These are phyloP conservation scores for Pedetes capensis DNA, from an alignment of 2,113 vertebrate genomes.

Conservation along the genomic window DNA sequence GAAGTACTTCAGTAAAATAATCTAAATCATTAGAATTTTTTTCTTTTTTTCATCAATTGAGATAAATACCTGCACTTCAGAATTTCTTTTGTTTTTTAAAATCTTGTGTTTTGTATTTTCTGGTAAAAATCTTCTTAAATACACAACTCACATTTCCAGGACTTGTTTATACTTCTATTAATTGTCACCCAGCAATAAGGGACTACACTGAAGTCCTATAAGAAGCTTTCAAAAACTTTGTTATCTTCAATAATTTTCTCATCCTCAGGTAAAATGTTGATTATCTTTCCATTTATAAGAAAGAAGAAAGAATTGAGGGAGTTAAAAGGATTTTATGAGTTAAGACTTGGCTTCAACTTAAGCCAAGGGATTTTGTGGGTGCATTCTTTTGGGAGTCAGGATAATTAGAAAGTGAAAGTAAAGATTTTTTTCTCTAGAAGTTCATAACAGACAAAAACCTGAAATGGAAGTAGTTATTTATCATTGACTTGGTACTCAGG, in stretches of 20 bases:
- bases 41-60: not conserved
- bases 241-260: not conserved
- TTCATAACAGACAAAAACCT: slow-evolving; percentile 61
- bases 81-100: not conserved
- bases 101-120: not conserved
- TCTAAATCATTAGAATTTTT: not conserved
- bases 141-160: rapidly evolving
- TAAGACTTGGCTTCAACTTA: slow-evolving; percentile 45
- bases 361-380: slow-evolving; percentile 45
- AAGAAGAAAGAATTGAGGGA: slow-evolving; percentile 27
- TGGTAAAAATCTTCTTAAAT: not conserved
- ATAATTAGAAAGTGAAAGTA: slow-evolving; percentile 68
- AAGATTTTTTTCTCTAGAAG: slow-evolving; percentile 72
- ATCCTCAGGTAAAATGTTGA: slow-evolving; percentile 11
- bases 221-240: not conserved
- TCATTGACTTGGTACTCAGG: slow-evolving; percentile 15
- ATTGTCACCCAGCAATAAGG: not conserved
- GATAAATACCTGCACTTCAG: not conserved
- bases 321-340: slow-evolving; percentile 48
- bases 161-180: not conserved
- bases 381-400: slow-evolving; percentile 32
- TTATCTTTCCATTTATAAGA: not conserved
- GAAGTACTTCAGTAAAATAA: not conserved
- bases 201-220: not conserved
- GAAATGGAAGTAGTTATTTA: slow-evolving; percentile 57